Base-by-base conservation (phyloP, 2,888 invertebrate species). In the Pemphredon lugubris region DNA sequence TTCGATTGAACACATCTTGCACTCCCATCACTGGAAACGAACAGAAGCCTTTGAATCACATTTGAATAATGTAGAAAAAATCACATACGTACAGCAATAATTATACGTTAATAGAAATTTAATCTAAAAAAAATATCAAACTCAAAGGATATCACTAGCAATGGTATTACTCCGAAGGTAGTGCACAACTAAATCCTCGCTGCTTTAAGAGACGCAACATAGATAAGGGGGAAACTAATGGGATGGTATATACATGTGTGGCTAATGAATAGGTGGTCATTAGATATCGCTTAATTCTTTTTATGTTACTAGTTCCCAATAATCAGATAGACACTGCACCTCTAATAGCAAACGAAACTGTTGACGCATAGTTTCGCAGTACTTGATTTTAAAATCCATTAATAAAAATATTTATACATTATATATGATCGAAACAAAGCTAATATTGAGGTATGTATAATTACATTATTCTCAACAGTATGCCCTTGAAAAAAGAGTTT, bases 21-120 rank as follows among this genome's bases (percentile, higher is more conserved):
- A 39, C 71, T 84, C 72, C 82, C 83, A 81, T 84, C 79, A 86
- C 86, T 86, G 73, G 11, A 82, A 83, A 48, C 2, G 16, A 30
- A 45, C 2, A 57, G 21, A 37, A 50, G 11, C 6, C 11, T 11
- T 42, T 13, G 20, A 21, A 20, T 9, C 2, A 34, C 3, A 34
- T 4, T 34, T 2, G 20, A 16, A 50, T 54, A 26, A 21, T 39
- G 37, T 23, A 9, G 26, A n/a, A 6, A 1, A 37, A 32, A 14
- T 1, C 5, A 48, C 6, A 18, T 18, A 37, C n/a, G 1, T 20
- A 23, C 9, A 57, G 26, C 2, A 16, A 47, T 32, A 14, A 34
- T n/a, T n/a, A n/a, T 34, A 34, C 1, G 44, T 6, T 9, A 44
- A 20, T 32, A 3, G 2, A 18, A 26, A 3, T 14, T 16, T 11